Conservation (phyloP, 2,113 vertebrate genomes). For the Xiphorhynchus elegans region DNA sequence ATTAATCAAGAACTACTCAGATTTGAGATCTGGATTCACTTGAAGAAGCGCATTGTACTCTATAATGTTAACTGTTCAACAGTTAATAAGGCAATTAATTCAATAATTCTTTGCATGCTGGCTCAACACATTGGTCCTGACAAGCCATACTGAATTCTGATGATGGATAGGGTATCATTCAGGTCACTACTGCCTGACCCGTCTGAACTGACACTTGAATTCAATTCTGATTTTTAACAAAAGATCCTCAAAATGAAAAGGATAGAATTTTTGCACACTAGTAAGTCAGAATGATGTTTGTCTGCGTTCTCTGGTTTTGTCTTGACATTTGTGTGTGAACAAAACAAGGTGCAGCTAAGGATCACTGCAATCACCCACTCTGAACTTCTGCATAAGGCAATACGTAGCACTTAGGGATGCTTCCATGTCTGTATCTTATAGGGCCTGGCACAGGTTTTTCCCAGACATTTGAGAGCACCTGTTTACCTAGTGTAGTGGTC, state of each 20-base stretch:
- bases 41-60: not conserved
- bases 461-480: not conserved
- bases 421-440: not conserved
- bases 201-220: not conserved
- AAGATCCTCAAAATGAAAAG: not conserved
- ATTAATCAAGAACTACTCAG: slow-evolving; percentile 1
- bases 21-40: not conserved
- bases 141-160: not conserved
- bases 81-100: not conserved
- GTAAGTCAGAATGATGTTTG: not conserved
- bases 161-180: not conserved
- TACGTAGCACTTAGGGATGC: not conserved
- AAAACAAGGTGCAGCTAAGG: not conserved
- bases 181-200: not conserved
- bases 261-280: not conserved
- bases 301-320: not conserved
- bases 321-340: not conserved
- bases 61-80: not conserved
- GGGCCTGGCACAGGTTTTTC: not conserved
- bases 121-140: not conserved
- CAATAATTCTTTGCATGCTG: not conserved
- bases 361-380: not conserved
- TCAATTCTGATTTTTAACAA: not conserved
- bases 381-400: not conserved
- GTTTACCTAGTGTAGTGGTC: not conserved